Percentiles rank a stretch among this genome's conserved stretches.
These are phyloP conservation scores for Acrocephalus kingi DNA, from an alignment of 2,113 vertebrate genomes.

Conservation along the genomic window DNA sequence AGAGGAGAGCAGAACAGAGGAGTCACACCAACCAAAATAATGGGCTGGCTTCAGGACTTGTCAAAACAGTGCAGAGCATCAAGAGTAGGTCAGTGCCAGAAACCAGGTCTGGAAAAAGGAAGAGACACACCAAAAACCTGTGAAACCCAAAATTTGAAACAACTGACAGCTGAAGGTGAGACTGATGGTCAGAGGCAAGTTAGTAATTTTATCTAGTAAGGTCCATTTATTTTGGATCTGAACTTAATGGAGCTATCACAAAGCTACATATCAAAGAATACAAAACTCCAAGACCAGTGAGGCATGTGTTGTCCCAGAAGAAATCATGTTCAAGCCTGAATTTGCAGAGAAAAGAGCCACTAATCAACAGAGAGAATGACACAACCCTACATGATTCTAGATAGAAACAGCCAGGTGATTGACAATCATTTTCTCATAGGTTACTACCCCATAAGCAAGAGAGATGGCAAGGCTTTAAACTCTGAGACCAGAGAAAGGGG, in stretches of 20 bases:
- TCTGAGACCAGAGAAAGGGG: neutral
- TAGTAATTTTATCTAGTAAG: neutral
- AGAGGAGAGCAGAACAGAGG: neutral
- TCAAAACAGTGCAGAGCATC: neutral
- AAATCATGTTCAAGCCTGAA: neutral
- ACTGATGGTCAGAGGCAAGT: neutral
- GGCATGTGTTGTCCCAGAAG: neutral
- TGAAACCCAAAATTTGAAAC: neutral
- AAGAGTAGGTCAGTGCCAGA: neutral
- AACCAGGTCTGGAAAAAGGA: neutral
- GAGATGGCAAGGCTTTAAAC: neutral
- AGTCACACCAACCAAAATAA: neutral
- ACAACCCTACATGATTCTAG: neutral
- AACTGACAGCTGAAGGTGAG: neutral
- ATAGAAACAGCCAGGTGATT: neutral
- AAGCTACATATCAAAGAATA: neutral
- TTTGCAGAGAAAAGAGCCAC: neutral
- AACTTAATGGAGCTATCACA: neutral
- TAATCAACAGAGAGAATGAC: neutral
- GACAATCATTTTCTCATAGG: neutral
- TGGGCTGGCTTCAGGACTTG: neutral
- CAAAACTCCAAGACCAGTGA: neutral
- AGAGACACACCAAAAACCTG: neutral
- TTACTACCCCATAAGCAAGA: neutral
- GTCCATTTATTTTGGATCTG: neutral